Conservation (phyloP, 2,113 vertebrate genomes). For the Corapipo altera region DNA sequence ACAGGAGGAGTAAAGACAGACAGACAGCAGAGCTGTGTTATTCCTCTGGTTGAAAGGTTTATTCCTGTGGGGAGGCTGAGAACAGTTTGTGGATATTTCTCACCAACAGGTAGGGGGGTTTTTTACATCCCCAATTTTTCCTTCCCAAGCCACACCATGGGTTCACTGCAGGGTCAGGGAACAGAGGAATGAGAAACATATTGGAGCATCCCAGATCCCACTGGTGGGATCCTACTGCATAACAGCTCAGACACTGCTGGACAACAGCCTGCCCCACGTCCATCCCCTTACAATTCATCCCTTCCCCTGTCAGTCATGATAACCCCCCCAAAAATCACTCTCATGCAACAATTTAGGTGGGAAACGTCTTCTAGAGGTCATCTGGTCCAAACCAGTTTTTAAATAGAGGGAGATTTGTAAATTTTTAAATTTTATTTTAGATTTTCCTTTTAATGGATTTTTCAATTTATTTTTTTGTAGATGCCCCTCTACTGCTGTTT, state of each 20-base stretch:
- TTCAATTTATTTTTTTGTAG: background rate
- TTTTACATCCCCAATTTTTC: background rate
- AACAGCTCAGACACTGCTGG: background rate
- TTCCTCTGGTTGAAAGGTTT: background rate
- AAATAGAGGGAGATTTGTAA: background rate
- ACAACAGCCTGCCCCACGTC: fast-evolving
- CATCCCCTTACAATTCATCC: background rate
- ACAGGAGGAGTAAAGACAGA: background rate
- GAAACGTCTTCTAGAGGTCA: background rate
- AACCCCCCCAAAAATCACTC: background rate
- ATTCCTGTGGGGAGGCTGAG: background rate
- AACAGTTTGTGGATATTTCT: background rate
- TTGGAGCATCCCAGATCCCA: background rate
- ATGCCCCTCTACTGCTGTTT: background rate
- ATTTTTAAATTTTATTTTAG: background rate
- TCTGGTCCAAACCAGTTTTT: background rate
- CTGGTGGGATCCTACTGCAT: background rate
- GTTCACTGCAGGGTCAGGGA: background rate
- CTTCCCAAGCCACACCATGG: background rate
- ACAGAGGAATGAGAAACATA: background rate
- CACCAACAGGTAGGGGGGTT: fast-evolving
- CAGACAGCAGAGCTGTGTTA: background rate
- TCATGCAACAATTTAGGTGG: background rate
- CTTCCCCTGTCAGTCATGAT: background rate
- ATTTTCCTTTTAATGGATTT: too few relatives aligned